Percentiles rank a stretch among this genome's conserved stretches.
phyloP scores from a whole-genome alignment of 2,113 vertebrate genomes.

The Peromyscus polionotus region DNA sequence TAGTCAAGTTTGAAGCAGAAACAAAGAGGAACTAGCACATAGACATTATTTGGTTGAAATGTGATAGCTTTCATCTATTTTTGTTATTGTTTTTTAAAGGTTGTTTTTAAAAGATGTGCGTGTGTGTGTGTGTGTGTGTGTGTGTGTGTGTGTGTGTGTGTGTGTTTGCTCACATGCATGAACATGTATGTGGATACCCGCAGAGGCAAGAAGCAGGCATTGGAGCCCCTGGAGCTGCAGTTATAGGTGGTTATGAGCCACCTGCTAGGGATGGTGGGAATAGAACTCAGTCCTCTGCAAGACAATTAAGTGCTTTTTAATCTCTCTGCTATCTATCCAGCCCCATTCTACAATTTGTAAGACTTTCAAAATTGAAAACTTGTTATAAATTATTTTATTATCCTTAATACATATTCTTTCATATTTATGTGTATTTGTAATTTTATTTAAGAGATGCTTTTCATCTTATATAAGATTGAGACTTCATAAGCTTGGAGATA shows the following conservation, averaged over 20 bases:
- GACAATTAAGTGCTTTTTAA: neutral
- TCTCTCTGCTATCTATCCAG: neutral
- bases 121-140: neutral
- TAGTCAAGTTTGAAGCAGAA: neutral
- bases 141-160: neutral
- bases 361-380: neutral
- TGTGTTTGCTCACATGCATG: neutral
- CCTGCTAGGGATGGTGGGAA: neutral
- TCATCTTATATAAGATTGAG: neutral
- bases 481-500: neutral
- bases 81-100: neutral
- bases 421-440: neutral
- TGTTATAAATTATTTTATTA: neutral
- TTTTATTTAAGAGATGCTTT: neutral
- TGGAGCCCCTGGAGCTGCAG: neutral
- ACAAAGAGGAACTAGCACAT: neutral
- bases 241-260: too few species aligned
- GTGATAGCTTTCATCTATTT: neutral
- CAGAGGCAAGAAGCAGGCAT: neutral
- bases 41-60: conserved; percentile 6
- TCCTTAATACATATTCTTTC: neutral
- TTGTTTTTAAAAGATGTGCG: neutral
- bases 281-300: neutral
- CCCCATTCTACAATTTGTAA: neutral
- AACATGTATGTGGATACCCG: neutral